These are phyloP conservation scores for Hycleus cichorii DNA, from an alignment of 1,140 invertebrate species.

Conservation along the genomic window DNA sequence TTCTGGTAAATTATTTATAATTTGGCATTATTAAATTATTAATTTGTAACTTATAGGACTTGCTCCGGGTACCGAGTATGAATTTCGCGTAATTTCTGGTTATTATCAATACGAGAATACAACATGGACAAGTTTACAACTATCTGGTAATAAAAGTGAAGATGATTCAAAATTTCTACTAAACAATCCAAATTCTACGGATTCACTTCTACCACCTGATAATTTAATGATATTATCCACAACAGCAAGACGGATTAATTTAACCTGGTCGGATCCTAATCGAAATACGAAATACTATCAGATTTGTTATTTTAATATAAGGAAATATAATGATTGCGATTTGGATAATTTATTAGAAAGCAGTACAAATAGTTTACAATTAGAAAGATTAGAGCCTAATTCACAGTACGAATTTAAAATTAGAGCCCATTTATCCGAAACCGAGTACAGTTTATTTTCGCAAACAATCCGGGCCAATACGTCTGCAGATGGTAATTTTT, in stretches of 20 bases:
- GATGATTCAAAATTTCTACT: background rate
- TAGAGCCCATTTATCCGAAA: constrained; percentile 27
- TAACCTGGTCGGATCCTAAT: constrained; percentile 22
- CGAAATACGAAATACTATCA: constrained; percentile 25
- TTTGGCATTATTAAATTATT: background rate
- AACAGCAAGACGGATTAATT: constrained; percentile 15
- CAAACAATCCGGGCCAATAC: constrained; percentile 21
- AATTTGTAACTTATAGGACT: constrained; percentile 18
- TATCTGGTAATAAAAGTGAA: constrained; percentile 2
- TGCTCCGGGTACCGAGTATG: constrained; percentile 22
- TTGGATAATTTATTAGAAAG: background rate
- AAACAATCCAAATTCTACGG: background rate
- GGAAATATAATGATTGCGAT: constrained; percentile 19
- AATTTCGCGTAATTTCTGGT: constrained; percentile 26
- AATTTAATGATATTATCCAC: background rate
- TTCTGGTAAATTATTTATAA: constrained; percentile 21
- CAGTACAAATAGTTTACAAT: constrained; percentile 37
- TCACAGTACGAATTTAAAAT: constrained; percentile 57
- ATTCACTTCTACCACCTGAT: constrained; percentile 5
- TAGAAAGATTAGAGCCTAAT: constrained; percentile 50
- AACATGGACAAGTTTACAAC: constrained; percentile 17
- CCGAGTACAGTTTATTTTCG: constrained; percentile 20
- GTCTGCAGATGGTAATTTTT: constrained; percentile 25
- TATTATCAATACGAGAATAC: constrained; percentile 13
- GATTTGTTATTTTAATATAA: constrained; percentile 21